Base-by-base conservation (phyloP, 2,113 vertebrate genomes). In the Hemichromis elongatus region DNA sequence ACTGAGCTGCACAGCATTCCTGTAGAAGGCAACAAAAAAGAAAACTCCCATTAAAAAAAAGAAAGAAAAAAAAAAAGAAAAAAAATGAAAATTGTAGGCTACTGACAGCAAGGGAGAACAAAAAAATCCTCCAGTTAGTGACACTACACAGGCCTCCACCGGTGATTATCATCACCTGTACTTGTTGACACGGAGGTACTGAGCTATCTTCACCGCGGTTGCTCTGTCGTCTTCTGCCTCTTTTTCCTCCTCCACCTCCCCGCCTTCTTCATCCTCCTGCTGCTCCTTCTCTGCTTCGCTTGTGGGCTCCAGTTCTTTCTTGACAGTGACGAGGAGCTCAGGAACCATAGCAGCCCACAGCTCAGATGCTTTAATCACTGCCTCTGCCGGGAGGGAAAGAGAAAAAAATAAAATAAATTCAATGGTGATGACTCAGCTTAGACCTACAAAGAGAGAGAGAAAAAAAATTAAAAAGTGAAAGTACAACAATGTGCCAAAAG, bases 281-380 rank as follows among this genome's bases (percentile, higher is more conserved):
- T 93, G 89, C 89, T 83, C 91, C 55, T 91, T 85, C 50, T 96
- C 92, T 0, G 85, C 85, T 24, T 96, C 92, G 75, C 80, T 90
- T 30, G 75, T 52, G 26, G 93, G 89, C 16, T 96, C 86, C 61
- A 98, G 93, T 57, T 96, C 95, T 37, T 95, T 91, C 55, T 85
- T 89, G 88, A 95, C 93, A 2, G 97, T 97, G 80, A 93, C 83
- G 12, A 86, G 96, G 81, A 99, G 77, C 92, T 99, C 98, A 6
- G 98, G 99, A 84, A 97, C 95, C 98, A 99, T 99, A 0, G 98
- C 97, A 50, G 96, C 95, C 99, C 98, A 99, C 81, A 99, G 96
- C 91, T 99, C 98, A 18, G 96, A 95, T 6, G 96, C 96, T n/a
- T 96, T 83, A 6, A 98, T 94, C 7, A 89, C 93, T 9, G 94